Conservation (phyloP, 2,797 vertebrate species). For the Myotis pilosus region DNA sequence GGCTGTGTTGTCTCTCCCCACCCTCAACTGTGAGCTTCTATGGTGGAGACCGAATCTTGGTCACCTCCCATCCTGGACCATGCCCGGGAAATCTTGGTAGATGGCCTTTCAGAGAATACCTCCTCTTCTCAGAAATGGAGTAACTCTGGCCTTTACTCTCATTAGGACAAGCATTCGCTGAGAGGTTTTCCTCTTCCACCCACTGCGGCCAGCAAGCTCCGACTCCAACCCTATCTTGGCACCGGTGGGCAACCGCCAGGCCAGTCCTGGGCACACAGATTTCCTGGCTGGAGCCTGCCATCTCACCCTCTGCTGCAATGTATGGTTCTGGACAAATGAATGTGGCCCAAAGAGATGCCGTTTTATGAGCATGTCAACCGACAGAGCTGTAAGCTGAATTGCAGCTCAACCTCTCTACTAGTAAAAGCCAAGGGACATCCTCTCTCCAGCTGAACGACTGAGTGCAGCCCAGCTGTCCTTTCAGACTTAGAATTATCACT, state of each 20-base stretch:
- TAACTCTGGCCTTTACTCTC: background rate
- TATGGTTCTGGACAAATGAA: fast-evolving
- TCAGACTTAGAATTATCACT: background rate
- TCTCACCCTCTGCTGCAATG: background rate
- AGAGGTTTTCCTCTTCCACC: background rate
- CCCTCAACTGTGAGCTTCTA: background rate
- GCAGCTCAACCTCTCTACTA: background rate
- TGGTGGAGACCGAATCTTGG: background rate
- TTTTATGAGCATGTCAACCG: background rate
- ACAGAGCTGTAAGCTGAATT: too few relatives aligned
- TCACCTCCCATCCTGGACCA: background rate
- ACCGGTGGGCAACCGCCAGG: background rate
- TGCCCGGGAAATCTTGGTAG: background rate
- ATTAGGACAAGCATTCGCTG: fast-evolving
- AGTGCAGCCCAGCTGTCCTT: background rate
- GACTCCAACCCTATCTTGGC: background rate
- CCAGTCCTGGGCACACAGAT: background rate
- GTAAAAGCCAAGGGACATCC: background rate
- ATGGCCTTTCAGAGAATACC: background rate
- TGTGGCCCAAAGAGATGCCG: background rate
- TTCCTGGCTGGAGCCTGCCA: background rate
- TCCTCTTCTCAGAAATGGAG: background rate
- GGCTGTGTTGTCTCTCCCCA: background rate
- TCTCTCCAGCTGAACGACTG: too few relatives aligned
- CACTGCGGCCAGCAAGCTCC: too few relatives aligned